Base-by-base conservation (phyloP, 2,113 vertebrate genomes). In the Triplophysa rosa region DNA sequence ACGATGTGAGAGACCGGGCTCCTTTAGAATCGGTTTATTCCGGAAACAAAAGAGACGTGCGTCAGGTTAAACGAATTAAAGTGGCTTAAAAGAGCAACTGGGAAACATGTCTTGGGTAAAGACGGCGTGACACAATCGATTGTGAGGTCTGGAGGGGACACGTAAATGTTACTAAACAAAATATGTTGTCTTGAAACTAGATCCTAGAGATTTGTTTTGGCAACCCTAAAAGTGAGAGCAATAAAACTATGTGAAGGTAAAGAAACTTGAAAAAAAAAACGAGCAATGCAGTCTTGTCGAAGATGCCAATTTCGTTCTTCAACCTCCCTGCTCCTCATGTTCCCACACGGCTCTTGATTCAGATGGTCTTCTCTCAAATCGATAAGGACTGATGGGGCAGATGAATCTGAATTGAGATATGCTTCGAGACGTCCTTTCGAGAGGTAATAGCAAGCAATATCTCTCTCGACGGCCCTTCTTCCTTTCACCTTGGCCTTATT, bases 331-430 rank as follows among this genome's bases (percentile, higher is more conserved):
- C 19, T n/a, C 19, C 63, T 77, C 68, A 6, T n/a, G 8, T 59
- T 33, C n/a, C 63, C 45, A 16, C 47, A 69, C 26, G 67, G 45
- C 37, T 45, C 45, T 68, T 26, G 67, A 26, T n/a, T 19, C 17
- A 56, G 8, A 49, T 40, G 26, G 67, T 12, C 49, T 69, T 69
- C 17, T 70, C 52, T 37, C 26, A 13, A 26, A 56, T 70, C 24
- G 4, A 70, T 70, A 70, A 70, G 24, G 24, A 70, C 17, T 33
- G 52, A 70, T 70, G 19, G 26, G 19, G 10, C 49, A 58, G 68
- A 56, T 21, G 10, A 37, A 56, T 68, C 10, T 5, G n/a, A n/a
- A 19, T 21, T 56, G 68, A 71, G 19, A 54, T 56, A 7, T 52
- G 19, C 12, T 47, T 19, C 26, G 8, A 23, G 16, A 21, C 72